Evolutionary conservation across 2,113 vertebrate genomes (phyloP), one percentile per base, ranked within the genome.

Genomic region (Cryptoleucopteryx plumbea): DNA sequence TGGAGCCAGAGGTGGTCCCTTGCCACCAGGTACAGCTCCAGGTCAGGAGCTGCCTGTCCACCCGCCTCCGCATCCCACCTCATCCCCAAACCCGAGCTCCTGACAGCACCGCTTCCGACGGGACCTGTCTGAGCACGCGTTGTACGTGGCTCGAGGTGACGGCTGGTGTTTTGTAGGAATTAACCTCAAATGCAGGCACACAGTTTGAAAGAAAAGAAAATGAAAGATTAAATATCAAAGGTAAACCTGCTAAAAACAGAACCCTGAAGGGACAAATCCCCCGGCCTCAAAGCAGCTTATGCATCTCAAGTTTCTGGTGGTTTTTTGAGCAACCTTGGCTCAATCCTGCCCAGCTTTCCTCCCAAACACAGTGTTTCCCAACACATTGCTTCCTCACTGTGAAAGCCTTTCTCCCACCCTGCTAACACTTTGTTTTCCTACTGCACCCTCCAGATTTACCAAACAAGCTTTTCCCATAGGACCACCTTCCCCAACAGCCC

Each of bases 221-320:
- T 13, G 8, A 47, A 58, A 82, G 47, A 73, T 86, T 68, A 86
- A 94, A 78, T 86, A 86, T 86, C 91, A 89, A 91, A 94, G 75
- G 18, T 36, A 88, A 86, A 68, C 38, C 31, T 27, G 15, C 58
- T 62, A 36, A 48, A 91, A 86, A 26, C 70, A 85, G 34, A 94
- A 68, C 47, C 70, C 80, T 23, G 38, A 47, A 85, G 80, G 58
- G 74, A 71, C 74, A 85, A 88, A 88, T 74, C 48, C 86, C 78
- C 62, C 43, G 1, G 48, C 38, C 85, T 88, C 81, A 88, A 66
- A 80, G 62, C 38, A 34, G n/a, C 29, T 77, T 71, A 38, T 2
- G 0, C 29, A 34, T 61, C 52, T 88, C 20, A 48, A 66, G 45
- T 61, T 84, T 16, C 50, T 81, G 21, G 50, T 50, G 38, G 3